Conservation (phyloP, 2,888 invertebrate genomes). For the Archips crataeganus region DNA sequence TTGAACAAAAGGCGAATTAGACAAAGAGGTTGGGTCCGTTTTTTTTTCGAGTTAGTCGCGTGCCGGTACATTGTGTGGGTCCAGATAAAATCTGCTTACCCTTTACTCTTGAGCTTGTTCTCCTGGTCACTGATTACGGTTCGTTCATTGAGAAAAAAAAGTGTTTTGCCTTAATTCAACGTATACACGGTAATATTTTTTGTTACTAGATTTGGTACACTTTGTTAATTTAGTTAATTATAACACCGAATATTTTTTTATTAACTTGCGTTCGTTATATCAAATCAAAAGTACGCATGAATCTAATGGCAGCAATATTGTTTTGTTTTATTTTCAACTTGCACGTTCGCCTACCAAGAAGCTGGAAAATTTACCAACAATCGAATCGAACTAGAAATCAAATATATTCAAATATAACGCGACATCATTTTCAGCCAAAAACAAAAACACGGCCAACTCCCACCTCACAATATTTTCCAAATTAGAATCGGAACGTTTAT, state of each 20-base stretch:
- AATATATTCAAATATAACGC: not conserved
- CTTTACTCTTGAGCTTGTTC: conserved; percentile 52
- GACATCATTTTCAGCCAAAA: not conserved
- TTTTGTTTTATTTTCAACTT: no score
- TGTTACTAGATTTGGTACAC: no score
- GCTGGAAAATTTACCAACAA: not conserved
- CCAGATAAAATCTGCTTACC: conserved; percentile 61
- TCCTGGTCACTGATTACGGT: conserved; percentile 25
- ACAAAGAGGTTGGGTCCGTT: conserved; percentile 61
- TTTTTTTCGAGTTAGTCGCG: conserved; percentile 56
- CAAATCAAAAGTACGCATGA: no score
- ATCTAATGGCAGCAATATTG: no score
- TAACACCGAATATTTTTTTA: no score
- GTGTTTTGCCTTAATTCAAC: not conserved
- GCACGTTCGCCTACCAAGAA: no score
- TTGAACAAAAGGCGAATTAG: conserved; percentile 58
- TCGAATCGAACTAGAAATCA: not conserved
- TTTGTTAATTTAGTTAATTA: no score
- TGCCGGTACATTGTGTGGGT: conserved; percentile 51
- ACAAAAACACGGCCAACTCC: conserved; percentile 28
- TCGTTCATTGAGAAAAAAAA: not conserved
- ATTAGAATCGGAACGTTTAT: conserved; percentile 55
- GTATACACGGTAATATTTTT: not conserved
- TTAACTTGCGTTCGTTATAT: no score
- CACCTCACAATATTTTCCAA: conserved; percentile 55